These are phyloP conservation scores for Chamaetylas fuelleborni DNA, from an alignment of 2,113 vertebrate genomes.

Conservation along the genomic window DNA sequence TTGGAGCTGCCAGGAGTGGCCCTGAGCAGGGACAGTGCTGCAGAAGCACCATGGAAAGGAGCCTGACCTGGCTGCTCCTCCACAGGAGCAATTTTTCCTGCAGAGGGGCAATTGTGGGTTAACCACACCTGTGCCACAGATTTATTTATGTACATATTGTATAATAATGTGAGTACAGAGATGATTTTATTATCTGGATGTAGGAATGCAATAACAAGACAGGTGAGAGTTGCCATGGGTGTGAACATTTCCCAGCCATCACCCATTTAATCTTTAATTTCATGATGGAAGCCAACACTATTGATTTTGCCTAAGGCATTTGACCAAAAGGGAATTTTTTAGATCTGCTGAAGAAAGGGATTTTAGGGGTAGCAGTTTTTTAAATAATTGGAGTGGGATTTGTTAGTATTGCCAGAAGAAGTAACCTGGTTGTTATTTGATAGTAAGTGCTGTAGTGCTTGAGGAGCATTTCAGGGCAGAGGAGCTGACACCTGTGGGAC, in stretches of 20 bases:
- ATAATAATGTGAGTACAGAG: too few relatives aligned
- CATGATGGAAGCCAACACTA: too few relatives aligned
- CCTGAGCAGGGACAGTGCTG: neutral
- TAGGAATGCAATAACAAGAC: too few relatives aligned
- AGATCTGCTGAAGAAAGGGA: neutral
- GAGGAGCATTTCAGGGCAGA: too few relatives aligned
- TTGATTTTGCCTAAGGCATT: neutral
- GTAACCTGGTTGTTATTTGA: too few relatives aligned
- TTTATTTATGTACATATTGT: neutral
- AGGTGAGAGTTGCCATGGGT: too few relatives aligned
- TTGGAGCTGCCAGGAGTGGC: neutral
- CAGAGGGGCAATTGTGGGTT: too few relatives aligned
- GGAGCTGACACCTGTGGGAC: too few relatives aligned
- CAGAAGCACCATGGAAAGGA: neutral
- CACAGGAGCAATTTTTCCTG: neutral
- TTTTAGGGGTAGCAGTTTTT: neutral
- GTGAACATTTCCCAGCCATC: too few relatives aligned
- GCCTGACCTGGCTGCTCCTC: neutral
- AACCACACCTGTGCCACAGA: accelerated
- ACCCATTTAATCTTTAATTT: too few relatives aligned
- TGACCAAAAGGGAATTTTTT: neutral
- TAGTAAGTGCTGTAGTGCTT: too few relatives aligned
- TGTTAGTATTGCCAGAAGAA: neutral
- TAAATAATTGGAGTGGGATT: neutral
- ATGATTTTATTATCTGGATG: neutral